A percentile compares a stretch with the other conserved stretches of the same genome.
Evolutionary conservation across 2,888 invertebrate genomes (phyloP).

Genomic region (Stenchaetothrips biformis): DNA sequence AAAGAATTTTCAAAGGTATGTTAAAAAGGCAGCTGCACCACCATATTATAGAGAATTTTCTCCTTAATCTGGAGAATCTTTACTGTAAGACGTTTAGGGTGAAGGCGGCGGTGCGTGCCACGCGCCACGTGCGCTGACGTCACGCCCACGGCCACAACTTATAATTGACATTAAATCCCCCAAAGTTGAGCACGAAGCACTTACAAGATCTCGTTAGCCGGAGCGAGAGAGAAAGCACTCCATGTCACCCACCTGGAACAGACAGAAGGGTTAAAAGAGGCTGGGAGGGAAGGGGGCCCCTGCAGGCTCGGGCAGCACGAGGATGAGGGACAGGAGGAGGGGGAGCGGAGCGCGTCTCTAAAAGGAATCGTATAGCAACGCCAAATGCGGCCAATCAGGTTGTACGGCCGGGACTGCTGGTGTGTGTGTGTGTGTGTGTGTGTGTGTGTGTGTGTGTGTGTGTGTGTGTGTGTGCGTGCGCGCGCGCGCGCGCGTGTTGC

Average conservation of each 20-base stretch:
- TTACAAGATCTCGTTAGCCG: neutral
- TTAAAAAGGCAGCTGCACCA: too few species aligned
- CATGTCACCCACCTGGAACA: conserved; percentile 8
- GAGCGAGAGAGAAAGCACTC: neutral
- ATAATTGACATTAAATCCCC: neutral
- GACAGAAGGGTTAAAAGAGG: neutral
- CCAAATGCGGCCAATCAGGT: conserved; percentile 7
- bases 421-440: neutral
- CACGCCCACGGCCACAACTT: neutral
- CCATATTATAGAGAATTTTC: too few species aligned
- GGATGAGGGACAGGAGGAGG: neutral
- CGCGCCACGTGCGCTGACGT: neutral
- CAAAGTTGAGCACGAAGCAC: neutral
- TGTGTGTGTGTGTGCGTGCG: neutral
- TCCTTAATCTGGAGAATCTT: too few species aligned
- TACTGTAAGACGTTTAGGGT: too few species aligned
- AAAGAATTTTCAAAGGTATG: too few species aligned
- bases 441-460: neutral
- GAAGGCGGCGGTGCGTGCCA: neutral
- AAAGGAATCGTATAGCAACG: conserved; percentile 15
- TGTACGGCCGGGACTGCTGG: neutral
- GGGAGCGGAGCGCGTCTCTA: neutral
- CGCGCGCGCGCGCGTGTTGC: neutral
- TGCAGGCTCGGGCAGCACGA: neutral
- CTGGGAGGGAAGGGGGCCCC: neutral